phyloP scores from a whole-genome alignment of 2,888 invertebrate species.

The Macrosoma leucophasiata region DNA sequence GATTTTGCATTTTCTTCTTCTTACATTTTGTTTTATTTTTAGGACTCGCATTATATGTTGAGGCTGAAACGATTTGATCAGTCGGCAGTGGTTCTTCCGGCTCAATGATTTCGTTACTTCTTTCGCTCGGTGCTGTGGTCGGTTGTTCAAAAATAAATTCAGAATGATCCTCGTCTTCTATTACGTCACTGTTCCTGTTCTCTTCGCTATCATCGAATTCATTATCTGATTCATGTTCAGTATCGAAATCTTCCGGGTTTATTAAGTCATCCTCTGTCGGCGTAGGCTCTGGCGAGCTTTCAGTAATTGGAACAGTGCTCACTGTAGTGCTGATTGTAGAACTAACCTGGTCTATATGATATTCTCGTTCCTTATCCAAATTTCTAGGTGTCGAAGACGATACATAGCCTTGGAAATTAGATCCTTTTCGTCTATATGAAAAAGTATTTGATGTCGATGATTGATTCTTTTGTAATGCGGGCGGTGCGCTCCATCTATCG shows the following conservation, averaged over 20 bases:
- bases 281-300: constrained; percentile 27
- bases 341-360: constrained; percentile 34
- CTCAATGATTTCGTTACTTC: constrained; percentile 33
- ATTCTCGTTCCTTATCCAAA: constrained; percentile 33
- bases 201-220: constrained; percentile 27
- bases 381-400: constrained; percentile 38
- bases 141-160: constrained; percentile 48
- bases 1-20: constrained; percentile 50
- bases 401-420: constrained; percentile 60
- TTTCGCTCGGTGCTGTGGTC: constrained; percentile 31
- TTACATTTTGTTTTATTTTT: constrained; percentile 63
- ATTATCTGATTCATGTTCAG: constrained; percentile 19
- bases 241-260: constrained; percentile 11
- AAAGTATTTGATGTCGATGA: constrained; percentile 28
- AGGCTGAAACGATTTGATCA: constrained; percentile 33
- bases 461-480: constrained; percentile 34
- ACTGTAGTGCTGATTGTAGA: constrained; percentile 26
- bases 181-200: constrained; percentile 17
- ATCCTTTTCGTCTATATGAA: constrained; percentile 52
- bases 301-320: constrained; percentile 17
- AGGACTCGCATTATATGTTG: constrained; percentile 31
- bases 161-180: constrained; percentile 37
- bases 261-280: constrained; percentile 13
- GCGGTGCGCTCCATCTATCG: constrained; percentile 55
- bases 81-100: constrained; percentile 30